phyloP scores from a whole-genome alignment of 1,140 invertebrate genomes.

The Sycophila sp. region DNA sequence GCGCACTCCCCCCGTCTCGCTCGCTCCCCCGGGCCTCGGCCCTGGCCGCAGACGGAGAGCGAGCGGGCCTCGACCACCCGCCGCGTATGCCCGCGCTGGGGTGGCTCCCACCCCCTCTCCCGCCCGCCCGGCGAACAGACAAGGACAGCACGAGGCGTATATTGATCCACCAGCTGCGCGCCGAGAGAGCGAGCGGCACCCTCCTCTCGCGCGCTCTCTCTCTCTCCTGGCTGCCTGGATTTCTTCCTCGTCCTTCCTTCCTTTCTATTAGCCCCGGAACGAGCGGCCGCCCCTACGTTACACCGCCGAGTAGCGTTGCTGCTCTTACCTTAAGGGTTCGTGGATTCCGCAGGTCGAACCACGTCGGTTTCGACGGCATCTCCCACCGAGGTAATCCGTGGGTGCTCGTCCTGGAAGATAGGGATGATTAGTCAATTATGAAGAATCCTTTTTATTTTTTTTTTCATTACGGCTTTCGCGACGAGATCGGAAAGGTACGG shows the following conservation, averaged over 20 bases:
- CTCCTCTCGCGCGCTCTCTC: not conserved
- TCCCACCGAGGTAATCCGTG: conserved; percentile 53
- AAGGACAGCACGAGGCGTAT: conserved; percentile 55
- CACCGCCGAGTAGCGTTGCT: conserved; percentile 12
- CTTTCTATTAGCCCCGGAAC: conserved; percentile 12
- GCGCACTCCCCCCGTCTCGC: conserved; percentile 39
- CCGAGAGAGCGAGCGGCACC: conserved; percentile 52
- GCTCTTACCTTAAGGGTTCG: conserved; percentile 60
- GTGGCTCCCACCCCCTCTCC: conserved; percentile 45
- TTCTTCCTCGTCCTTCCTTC: not conserved
- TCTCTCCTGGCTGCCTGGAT: not conserved
- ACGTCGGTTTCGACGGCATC: conserved; percentile 52
- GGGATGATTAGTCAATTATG: not conserved
- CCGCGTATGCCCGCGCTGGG: conserved; percentile 22
- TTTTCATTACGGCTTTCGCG: not conserved
- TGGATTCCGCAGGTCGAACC: conserved; percentile 61
- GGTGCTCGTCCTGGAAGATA: no score
- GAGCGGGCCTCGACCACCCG: no score
- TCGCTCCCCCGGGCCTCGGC: no score
- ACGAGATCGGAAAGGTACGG: no score
- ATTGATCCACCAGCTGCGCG: conserved; percentile 65
- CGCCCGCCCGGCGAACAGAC: conserved; percentile 24
- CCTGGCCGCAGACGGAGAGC: no score
- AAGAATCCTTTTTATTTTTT: not conserved
- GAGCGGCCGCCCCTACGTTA: not conserved